Conservation (phyloP, 1,140 invertebrate genomes). For the Yoshiicerus persimilis region DNA sequence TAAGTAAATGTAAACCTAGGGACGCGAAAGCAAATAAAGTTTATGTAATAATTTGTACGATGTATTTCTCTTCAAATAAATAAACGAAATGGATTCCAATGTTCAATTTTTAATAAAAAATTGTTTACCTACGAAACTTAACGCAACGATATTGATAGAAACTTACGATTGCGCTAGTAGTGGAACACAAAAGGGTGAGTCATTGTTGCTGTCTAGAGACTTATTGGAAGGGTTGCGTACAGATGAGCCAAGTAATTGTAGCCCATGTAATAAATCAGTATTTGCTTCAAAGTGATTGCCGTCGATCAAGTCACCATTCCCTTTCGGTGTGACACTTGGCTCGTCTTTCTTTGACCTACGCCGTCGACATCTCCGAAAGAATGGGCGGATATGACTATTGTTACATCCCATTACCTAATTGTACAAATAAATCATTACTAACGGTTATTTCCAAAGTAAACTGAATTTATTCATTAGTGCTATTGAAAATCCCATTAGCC, state of each 20-base stretch:
- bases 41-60: too few relatives aligned
- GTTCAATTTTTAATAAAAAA: too few relatives aligned
- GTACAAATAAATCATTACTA: not conserved
- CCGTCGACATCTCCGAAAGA: slow-evolving; percentile 45
- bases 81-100: too few relatives aligned
- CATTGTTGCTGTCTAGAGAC: not conserved
- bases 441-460: not conserved
- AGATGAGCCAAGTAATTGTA: slow-evolving; percentile 38
- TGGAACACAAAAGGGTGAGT: slow-evolving; percentile 47
- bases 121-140: too few relatives aligned
- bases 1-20: too few relatives aligned
- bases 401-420: slow-evolving; percentile 44
- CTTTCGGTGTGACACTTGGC: slow-evolving; percentile 29
- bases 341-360: slow-evolving; percentile 45
- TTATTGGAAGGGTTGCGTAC: slow-evolving; percentile 33
- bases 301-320: slow-evolving; percentile 32
- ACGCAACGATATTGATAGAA: not conserved
- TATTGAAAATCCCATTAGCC: too few relatives aligned
- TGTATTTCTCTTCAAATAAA: too few relatives aligned
- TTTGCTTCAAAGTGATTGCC: slow-evolving; percentile 27
- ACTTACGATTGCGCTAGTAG: slow-evolving; percentile 48
- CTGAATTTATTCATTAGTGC: not conserved
- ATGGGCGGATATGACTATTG: slow-evolving; percentile 42
- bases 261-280: slow-evolving; percentile 33
- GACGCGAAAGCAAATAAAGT: too few relatives aligned